Evolutionary conservation across 2,797 vertebrate species (phyloP), one percentile per base, ranked within the genome.

Genomic region (Anas acuta): DNA sequence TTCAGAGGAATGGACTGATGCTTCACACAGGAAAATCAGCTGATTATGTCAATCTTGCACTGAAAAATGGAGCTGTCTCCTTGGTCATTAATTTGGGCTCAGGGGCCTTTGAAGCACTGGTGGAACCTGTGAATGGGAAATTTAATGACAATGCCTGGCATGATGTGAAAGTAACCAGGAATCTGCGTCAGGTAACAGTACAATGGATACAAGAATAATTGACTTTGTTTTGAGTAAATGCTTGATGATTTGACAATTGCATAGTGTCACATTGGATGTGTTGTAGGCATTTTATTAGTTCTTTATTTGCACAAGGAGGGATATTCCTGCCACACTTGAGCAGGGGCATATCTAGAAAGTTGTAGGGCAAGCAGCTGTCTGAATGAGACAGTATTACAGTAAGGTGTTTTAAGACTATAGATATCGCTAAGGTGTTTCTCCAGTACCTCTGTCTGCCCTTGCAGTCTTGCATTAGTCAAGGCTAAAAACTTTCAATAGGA

Each of bases 141-240:
- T 99, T 99, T 99, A 99, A 99, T 99, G 99, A 99, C 99, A 99
- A 99, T 99, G 99, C 99, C 99, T 99, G 99, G 99, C 99, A 99
- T 98, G 99, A 99, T 99, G 99, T 99, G 98, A 99, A 99, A 99
- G 99, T 99, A 98, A 99, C 99, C 98, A 98, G 99, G 98, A 99
- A 99, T 98, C 99, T 99, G 98, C 99, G 99, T 99, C 99, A 99
- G 99, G 99, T 99, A 99, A 99, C 99, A 98, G 98, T 98, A 99
- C 98, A 98, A 98, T 98, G 98, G 98, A 98, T 98, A 98, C 98
- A 98, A 97, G 95, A 98, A 97, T 98, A 97, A 97, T 96, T 97
- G 96, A 94, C 95, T 97, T 97, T 97, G 97, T 96, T 93, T 92
- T 94, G 95, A 97, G 92, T 97, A 96, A 97, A 95, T 97, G 95